phyloP scores from a whole-genome alignment of 2,797 vertebrate species.

The Rhinichthys osculus region DNA sequence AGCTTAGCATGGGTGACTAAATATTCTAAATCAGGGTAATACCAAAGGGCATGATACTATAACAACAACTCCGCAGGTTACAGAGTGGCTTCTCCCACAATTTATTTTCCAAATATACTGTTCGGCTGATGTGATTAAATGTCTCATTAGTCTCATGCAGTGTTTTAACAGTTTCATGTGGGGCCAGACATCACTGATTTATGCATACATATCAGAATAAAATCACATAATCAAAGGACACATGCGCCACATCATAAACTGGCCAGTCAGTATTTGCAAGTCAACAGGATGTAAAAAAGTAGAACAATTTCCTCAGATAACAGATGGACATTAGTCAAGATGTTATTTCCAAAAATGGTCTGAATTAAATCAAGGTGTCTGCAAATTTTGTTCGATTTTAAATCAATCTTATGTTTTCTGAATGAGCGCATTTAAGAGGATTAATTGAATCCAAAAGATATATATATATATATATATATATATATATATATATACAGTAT shows the following conservation, averaged over 20 bases:
- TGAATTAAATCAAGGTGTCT: conserved; percentile 51
- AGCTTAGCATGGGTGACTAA: conserved; percentile 36
- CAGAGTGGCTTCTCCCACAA: conserved; percentile 15
- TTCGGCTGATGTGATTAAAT: conserved; percentile 25
- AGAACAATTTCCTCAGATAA: conserved; percentile 24
- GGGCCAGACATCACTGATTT: background rate
- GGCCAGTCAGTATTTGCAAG: background rate
- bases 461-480: no score
- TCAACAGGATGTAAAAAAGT: background rate
- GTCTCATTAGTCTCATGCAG: conserved; percentile 32
- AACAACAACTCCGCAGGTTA: conserved; percentile 22
- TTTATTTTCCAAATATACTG: conserved; percentile 20
- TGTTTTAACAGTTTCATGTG: conserved; percentile 16
- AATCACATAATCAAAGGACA: conserved; percentile 3
- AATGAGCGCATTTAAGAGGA: background rate
- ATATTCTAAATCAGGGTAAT: conserved; percentile 20
- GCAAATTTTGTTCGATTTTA: conserved; percentile 52
- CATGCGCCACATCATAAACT: background rate
- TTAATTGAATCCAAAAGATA: background rate
- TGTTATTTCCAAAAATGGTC: conserved; percentile 43
- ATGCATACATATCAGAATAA: conserved; percentile 8
- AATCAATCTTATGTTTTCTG: background rate
- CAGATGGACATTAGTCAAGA: conserved; percentile 44
- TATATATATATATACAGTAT: no score
- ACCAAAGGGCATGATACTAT: conserved; percentile 27